Evolutionary conservation across 2,888 invertebrate genomes (phyloP).

Genomic region (Cataglyphis albicans): DNA sequence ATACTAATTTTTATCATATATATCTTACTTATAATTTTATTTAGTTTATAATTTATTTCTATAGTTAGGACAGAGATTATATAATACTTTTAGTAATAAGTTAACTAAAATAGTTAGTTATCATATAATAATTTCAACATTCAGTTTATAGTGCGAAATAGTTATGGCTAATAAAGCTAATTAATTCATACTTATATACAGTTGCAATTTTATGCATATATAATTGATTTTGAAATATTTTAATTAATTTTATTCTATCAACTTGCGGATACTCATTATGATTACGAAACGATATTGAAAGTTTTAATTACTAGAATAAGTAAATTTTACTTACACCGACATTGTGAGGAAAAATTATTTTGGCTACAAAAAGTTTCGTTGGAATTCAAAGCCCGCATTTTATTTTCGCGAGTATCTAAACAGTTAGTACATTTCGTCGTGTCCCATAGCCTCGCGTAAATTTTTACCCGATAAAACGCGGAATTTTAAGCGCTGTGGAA

Average conservation of each 20-base stretch:
- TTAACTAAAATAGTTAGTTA: neutral
- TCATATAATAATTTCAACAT: neutral
- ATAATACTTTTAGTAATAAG: neutral
- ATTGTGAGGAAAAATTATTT: neutral
- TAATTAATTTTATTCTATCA: constrained; percentile 14
- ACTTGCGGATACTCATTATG: neutral
- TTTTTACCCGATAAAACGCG: constrained; percentile 23
- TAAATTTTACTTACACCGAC: too few relatives aligned
- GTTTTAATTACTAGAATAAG: neutral
- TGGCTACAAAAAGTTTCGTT: neutral
- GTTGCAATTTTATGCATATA: neutral
- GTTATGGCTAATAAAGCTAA: neutral
- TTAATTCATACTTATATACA: constrained; percentile 2
- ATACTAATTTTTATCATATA: too few relatives aligned
- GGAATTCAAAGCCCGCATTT: constrained; percentile 5
- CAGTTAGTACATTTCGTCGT: neutral
- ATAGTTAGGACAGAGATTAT: neutral
- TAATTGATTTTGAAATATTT: neutral
- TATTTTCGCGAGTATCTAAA: neutral
- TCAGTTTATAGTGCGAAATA: neutral
- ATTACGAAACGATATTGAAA: neutral
- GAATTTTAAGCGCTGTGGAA: constrained; percentile 38
- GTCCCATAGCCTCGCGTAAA: neutral
- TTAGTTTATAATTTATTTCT: neutral
- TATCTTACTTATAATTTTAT: too few relatives aligned